Conservation (phyloP, 2,113 vertebrate species). For the Notarius lentiginosus region DNA sequence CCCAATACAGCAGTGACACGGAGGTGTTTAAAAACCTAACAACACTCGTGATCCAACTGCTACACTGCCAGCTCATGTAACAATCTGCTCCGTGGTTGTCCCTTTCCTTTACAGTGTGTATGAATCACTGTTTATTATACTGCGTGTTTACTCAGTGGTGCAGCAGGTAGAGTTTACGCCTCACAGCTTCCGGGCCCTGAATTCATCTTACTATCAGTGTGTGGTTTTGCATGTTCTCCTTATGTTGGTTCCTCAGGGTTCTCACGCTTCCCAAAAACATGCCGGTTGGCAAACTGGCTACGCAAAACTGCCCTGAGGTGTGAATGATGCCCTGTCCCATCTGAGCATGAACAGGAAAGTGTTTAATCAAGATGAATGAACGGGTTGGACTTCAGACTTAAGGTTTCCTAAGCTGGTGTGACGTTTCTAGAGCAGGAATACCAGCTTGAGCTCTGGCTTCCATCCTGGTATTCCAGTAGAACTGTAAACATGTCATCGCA, state of each 20-base stretch:
- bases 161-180: not conserved
- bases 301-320: not conserved
- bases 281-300: not conserved
- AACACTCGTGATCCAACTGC: not conserved
- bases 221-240: not conserved
- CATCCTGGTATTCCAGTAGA: not conserved
- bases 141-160: not conserved
- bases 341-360: not conserved
- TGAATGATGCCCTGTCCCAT: not conserved
- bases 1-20: not conserved
- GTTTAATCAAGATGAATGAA: not conserved
- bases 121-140: not conserved
- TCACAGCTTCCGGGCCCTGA: not conserved
- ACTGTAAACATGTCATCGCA: not conserved
- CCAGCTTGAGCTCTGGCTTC: slow-evolving; percentile 19
- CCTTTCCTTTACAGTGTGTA: not conserved
- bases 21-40: not conserved
- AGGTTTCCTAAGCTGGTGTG: not conserved
- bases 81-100: not conserved
- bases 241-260: not conserved
- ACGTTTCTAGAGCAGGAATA: not conserved
- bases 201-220: not conserved
- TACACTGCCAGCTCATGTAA: not conserved
- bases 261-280: not conserved
- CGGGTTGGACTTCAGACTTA: not conserved